phyloP scores from a whole-genome alignment of 2,797 vertebrate genomes.

The Diplodus puntazzo region DNA sequence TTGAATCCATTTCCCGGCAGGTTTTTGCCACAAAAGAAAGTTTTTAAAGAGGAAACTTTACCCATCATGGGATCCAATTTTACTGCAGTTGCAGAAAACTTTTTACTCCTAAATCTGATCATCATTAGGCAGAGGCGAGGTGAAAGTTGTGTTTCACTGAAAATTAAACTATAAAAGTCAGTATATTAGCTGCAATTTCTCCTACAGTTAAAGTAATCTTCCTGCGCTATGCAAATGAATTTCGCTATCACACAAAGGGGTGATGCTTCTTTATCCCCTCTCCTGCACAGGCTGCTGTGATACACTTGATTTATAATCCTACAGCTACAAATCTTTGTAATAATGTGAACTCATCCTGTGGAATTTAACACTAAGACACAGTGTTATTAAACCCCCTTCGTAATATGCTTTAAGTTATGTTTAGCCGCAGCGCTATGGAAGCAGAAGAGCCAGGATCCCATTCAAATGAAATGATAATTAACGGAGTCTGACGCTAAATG shows the following conservation, averaged over 20 bases:
- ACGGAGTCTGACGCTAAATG: slow-evolving; percentile 36
- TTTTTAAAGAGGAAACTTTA: neutral
- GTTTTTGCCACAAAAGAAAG: neutral
- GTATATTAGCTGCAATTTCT: slow-evolving; percentile 24
- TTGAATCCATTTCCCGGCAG: no score
- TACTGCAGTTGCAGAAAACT: neutral
- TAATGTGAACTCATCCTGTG: slow-evolving; percentile 3
- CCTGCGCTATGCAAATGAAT: slow-evolving; percentile 20
- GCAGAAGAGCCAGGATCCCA: slow-evolving; percentile 13
- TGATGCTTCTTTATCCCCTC: slow-evolving; percentile 26
- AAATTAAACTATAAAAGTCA: slow-evolving; percentile 28
- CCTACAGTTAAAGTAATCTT: slow-evolving; percentile 30
- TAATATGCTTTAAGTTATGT: slow-evolving; percentile 2
- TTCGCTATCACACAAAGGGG: slow-evolving; percentile 25
- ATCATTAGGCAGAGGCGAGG: slow-evolving; percentile 3
- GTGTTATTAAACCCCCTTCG: slow-evolving; percentile 25
- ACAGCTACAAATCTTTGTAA: slow-evolving; percentile 21
- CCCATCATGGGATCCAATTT: neutral
- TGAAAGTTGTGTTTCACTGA: slow-evolving; percentile 4
- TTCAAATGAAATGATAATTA: slow-evolving; percentile 55
- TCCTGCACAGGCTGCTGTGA: slow-evolving; percentile 13
- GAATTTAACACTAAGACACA: slow-evolving; percentile 13
- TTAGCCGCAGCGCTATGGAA: neutral
- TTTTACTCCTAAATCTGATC: neutral
- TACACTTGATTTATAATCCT: slow-evolving; percentile 26